A percentile compares a stretch with the other conserved stretches of the same genome.
phyloP scores from a whole-genome alignment of 2,113 vertebrate species.

The Poeciliopsis occidentalis region DNA sequence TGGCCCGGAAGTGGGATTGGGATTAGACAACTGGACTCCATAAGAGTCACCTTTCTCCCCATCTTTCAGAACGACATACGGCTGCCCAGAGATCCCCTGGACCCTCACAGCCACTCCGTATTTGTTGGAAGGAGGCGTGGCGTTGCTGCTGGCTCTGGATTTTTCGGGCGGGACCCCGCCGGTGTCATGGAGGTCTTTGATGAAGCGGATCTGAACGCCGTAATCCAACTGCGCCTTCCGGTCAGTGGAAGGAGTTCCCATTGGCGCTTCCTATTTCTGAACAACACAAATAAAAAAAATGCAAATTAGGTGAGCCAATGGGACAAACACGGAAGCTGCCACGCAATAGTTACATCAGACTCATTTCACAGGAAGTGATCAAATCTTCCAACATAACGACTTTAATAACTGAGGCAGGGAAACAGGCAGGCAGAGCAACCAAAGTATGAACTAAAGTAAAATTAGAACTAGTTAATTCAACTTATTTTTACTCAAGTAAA shows the following conservation, averaged over 20 bases:
- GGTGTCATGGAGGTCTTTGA: slow-evolving; percentile 86
- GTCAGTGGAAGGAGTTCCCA: slow-evolving; percentile 80
- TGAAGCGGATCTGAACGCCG: slow-evolving; percentile 96
- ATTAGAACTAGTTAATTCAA: no score
- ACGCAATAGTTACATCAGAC: neutral
- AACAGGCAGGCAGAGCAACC: neutral
- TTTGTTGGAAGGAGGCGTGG: slow-evolving; percentile 77
- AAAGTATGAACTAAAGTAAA: no score
- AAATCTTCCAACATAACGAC: neutral
- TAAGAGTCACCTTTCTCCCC: slow-evolving; percentile 90
- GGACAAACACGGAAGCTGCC: neutral
- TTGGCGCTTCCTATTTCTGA: slow-evolving; percentile 53
- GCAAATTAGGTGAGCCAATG: slow-evolving; percentile 37
- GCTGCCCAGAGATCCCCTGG: slow-evolving; percentile 95
- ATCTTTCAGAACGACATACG: slow-evolving; percentile 93
- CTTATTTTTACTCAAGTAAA: no score
- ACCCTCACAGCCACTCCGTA: slow-evolving; percentile 93
- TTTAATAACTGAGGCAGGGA: neutral
- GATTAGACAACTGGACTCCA: slow-evolving; percentile 83
- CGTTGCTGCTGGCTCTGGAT: slow-evolving; percentile 47
- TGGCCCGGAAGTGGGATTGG: slow-evolving; percentile 62
- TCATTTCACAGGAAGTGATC: neutral
- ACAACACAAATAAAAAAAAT: slow-evolving; percentile 11
- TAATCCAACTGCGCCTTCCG: slow-evolving; percentile 86
- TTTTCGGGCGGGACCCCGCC: slow-evolving; percentile 67